These are phyloP conservation scores for Drosophila santomea DNA, from an alignment of 1,140 invertebrate genomes.

Conservation along the genomic window DNA sequence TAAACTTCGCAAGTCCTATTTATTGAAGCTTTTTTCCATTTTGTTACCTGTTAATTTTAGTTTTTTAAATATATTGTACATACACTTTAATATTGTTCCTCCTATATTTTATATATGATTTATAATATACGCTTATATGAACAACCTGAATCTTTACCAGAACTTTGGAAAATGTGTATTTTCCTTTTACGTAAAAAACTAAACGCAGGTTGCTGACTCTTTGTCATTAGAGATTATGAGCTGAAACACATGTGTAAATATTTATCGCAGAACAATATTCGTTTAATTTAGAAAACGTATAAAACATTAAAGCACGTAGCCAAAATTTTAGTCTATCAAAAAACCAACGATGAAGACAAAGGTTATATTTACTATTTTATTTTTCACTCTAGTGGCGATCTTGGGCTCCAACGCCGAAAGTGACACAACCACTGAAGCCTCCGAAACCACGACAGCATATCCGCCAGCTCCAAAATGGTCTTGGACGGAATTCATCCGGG, in stretches of 20 bases:
- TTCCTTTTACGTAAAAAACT: not conserved
- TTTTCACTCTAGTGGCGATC: not conserved
- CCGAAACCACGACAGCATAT: not conserved
- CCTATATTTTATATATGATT: too few relatives aligned
- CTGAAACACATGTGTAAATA: conserved; percentile 43
- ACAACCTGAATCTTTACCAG: too few relatives aligned
- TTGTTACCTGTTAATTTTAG: too few relatives aligned
- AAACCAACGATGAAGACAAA: conserved; percentile 9
- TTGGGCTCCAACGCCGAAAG: not conserved
- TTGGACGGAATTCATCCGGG: conserved; percentile 11
- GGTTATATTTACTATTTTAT: conserved; percentile 6
- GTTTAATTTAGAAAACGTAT: conserved; percentile 7
- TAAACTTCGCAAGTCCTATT: too few relatives aligned
- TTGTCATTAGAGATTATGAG: conserved; percentile 10
- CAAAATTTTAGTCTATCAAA: conserved; percentile 12
- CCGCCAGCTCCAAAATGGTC: conserved; percentile 12
- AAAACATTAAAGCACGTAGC: conserved; percentile 3
- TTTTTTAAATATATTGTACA: too few relatives aligned
- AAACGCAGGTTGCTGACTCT: conserved; percentile 5
- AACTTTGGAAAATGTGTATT: too few relatives aligned
- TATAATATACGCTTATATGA: too few relatives aligned
- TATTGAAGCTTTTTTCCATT: too few relatives aligned
- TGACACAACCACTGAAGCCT: not conserved
- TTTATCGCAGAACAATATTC: not conserved
- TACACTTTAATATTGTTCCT: too few relatives aligned